These are phyloP conservation scores for Cotesia vestalis DNA, from an alignment of 1,140 invertebrate species.

Conservation along the genomic window DNA sequence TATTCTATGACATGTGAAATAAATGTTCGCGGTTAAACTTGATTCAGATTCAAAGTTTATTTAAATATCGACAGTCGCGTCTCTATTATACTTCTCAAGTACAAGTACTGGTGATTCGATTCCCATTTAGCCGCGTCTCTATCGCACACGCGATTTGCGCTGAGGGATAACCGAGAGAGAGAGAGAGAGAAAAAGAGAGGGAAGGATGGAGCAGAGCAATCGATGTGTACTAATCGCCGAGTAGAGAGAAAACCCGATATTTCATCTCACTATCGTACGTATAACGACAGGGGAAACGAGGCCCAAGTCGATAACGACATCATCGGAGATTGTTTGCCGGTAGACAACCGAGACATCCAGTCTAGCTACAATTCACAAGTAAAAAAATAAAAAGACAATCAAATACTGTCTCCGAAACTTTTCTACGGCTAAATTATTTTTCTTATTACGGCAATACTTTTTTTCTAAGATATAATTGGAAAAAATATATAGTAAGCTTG, in stretches of 20 bases:
- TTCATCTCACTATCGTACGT: conserved; percentile 15
- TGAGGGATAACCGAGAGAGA: no score
- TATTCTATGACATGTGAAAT: not conserved
- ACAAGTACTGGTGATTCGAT: not conserved
- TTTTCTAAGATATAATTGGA: no score
- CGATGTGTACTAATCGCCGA: conserved; percentile 13
- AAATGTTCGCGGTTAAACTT: not conserved
- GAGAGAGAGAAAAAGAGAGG: no score
- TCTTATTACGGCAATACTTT: no score
- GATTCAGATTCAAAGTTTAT: conserved; percentile 8
- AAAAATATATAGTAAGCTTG: no score
- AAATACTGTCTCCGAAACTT: no score
- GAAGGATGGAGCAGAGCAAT: not conserved
- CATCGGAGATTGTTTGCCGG: conserved; percentile 12
- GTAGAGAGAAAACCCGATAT: conserved; percentile 12
- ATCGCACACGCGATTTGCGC: no score
- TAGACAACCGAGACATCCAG: no score
- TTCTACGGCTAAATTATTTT: no score
- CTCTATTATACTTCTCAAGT: conserved; percentile 8
- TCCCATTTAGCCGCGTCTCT: conserved; percentile 1
- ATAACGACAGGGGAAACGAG: conserved; percentile 14
- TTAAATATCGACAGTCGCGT: conserved; percentile 10
- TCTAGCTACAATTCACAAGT: no score
- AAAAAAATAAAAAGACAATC: no score
- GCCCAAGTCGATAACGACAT: conserved; percentile 12